These are phyloP conservation scores for Otolemur crassicaudatus DNA, from an alignment of 2,797 vertebrate species.

Conservation along the genomic window DNA sequence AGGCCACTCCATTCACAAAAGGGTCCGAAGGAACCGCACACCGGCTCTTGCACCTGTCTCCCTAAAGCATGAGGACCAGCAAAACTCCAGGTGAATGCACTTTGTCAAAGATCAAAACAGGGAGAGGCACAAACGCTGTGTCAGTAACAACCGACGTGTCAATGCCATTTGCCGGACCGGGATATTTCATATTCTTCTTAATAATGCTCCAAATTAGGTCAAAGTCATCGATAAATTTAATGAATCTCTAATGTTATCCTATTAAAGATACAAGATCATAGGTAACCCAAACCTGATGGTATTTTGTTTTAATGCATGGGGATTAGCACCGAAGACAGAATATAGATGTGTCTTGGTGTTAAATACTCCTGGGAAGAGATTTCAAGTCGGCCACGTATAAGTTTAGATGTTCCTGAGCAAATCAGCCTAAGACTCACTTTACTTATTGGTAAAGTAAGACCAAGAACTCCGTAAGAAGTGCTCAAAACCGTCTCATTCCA, in stretches of 20 bases:
- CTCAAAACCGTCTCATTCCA: not conserved
- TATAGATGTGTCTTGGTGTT: not conserved
- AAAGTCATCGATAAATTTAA: not conserved
- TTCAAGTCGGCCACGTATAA: not conserved
- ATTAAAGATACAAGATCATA: not conserved
- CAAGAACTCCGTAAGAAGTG: not conserved
- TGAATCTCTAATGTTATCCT: not conserved
- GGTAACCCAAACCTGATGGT: not conserved
- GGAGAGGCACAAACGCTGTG: not conserved
- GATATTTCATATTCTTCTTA: not conserved
- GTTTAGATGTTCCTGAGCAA: not conserved
- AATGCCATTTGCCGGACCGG: not conserved
- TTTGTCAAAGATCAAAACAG: not conserved
- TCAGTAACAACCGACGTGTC: not conserved
- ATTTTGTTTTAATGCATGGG: not conserved
- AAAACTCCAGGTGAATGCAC: rapidly evolving
- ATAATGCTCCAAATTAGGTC: not conserved
- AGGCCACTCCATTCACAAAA: not conserved
- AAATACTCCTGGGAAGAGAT: not conserved
- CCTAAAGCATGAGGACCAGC: not conserved
- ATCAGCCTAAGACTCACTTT: not conserved
- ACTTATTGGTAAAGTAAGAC: not conserved
- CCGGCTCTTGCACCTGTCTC: conserved; percentile 51
- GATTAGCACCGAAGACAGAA: not conserved
- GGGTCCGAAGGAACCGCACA: not conserved